Evolutionary conservation across 30 jellyfish, hydroid and myxozoan species (phyloP).

Genomic region (Chrysaora quinquecirrha): DNA sequence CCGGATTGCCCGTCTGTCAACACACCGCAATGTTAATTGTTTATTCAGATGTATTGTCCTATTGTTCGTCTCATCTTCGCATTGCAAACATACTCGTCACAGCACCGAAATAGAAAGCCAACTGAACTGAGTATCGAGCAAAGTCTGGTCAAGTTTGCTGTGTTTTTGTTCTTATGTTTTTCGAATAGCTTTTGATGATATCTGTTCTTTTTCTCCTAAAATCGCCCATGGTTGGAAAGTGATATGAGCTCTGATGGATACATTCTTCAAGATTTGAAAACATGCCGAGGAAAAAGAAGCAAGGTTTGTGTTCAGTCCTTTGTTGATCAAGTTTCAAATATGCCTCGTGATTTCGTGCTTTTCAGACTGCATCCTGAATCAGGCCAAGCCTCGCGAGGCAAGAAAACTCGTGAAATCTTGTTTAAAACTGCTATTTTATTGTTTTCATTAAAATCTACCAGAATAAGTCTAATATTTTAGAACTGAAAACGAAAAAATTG

Average conservation of each 20-base stretch:
- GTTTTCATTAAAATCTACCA: too few relatives aligned
- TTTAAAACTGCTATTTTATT: too few relatives aligned
- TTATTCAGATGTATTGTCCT: constrained; percentile 57
- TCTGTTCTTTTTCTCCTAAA: not conserved
- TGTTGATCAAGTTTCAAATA: constrained; percentile 21
- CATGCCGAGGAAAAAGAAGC: constrained; percentile 79
- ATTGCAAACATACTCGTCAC: constrained; percentile 52
- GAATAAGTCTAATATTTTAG: not conserved
- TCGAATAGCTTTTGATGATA: constrained; percentile 35
- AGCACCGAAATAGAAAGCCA: constrained; percentile 71
- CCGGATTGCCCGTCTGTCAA: constrained; percentile 46
- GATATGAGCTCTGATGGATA: constrained; percentile 51
- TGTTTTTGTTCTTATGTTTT: too few relatives aligned
- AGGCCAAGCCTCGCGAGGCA: not conserved
- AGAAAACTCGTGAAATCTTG: not conserved
- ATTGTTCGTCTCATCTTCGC: constrained; percentile 57
- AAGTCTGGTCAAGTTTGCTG: too few relatives aligned
- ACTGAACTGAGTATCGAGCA: constrained; percentile 31
- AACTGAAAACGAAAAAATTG: not conserved
- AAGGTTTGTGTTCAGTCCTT: constrained; percentile 54
- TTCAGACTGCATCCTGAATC: too few relatives aligned
- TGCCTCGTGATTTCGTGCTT: constrained; percentile 64
- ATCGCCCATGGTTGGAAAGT: too few relatives aligned
- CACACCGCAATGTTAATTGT: constrained; percentile 63
- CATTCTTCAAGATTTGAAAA: constrained; percentile 5